phyloP scores from a whole-genome alignment of 2,888 invertebrate species.

The Seira sanloemensis region DNA sequence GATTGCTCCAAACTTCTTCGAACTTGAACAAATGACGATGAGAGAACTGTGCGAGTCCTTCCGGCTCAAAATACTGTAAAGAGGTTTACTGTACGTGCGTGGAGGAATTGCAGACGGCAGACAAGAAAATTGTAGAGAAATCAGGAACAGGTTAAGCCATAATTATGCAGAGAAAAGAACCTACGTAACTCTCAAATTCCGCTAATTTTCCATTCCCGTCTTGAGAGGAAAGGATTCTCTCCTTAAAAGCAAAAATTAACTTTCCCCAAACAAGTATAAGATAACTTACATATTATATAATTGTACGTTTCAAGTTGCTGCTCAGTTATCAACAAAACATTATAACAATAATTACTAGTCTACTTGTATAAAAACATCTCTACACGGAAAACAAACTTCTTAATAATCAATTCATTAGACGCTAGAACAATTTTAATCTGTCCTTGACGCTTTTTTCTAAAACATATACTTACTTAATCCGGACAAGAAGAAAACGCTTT shows the following conservation, averaged over 20 bases:
- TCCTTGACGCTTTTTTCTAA: constrained; percentile 58
- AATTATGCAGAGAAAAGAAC: too few relatives aligned
- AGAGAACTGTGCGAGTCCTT: constrained; percentile 62
- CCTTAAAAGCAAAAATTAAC: too few relatives aligned
- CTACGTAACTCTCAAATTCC: too few relatives aligned
- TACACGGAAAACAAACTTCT: not conserved
- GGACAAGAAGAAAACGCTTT: constrained; percentile 56
- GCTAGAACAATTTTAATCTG: too few relatives aligned
- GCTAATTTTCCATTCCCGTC: too few relatives aligned
- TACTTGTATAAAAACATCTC: not conserved
- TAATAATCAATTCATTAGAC: too few relatives aligned
- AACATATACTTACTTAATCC: constrained; percentile 32
- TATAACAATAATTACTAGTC: not conserved
- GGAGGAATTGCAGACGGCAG: too few relatives aligned
- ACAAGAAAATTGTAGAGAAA: too few relatives aligned
- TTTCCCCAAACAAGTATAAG: too few relatives aligned
- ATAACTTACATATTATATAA: not conserved
- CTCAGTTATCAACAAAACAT: constrained; percentile 48
- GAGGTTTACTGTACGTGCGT: too few relatives aligned
- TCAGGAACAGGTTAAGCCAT: too few relatives aligned
- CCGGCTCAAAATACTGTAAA: constrained; percentile 63
- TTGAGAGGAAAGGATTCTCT: too few relatives aligned
- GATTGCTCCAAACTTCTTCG: not conserved
- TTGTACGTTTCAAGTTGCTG: constrained; percentile 59
- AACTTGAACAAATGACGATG: constrained; percentile 34